Evolutionary conservation across 2,113 vertebrate genomes (phyloP), one percentile per base, ranked within the genome.

Genomic region (Procavia capensis): DNA sequence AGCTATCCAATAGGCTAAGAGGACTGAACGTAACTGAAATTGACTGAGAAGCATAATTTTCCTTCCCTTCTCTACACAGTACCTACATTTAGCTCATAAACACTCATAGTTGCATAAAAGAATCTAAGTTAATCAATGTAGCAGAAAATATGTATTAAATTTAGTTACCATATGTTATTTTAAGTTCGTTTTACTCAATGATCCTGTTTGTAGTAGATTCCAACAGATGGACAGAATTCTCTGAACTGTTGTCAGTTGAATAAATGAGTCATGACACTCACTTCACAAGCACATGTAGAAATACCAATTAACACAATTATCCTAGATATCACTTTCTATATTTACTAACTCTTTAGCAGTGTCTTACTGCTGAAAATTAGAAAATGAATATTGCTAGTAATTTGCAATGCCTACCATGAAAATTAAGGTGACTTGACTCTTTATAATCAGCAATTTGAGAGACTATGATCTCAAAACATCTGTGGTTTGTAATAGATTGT

Each of bases 171-270:
- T 87, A 93, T 92, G 88, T 34, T 95, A 54, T 68, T 19, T 14
- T 50, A 89, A 70, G 27, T 75, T 86, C 70, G 36, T 93, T 95
- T 96, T 74, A n/a, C 80, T 86, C 74, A 86, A 70, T 64, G n/a
- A 87, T 70, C 63, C 27, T 70, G 8, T 81, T 92, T 86, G 43
- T 61, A 94, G 63, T 31, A 66, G 29, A 27, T 47, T 78, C 57
- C 43, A 87, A 86, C 93, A 97, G 85, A 94, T 87, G 79, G 87
- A 84, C 27, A 47, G 45, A 86, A 68, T 93, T 85, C 85, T 88
- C 78, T 47, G 29, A 20, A 39, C 34, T 27, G n/a, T 47, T 39
- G 39, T 81, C 57, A n/a, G 41, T 39, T 86, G 25, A 7, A 41
- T 36, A 84, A 83, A 27, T 86, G 63, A 89, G 29, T n/a, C 57